Base-by-base conservation (phyloP, 2,888 invertebrate species). In the Drosophila mimica region DNA sequence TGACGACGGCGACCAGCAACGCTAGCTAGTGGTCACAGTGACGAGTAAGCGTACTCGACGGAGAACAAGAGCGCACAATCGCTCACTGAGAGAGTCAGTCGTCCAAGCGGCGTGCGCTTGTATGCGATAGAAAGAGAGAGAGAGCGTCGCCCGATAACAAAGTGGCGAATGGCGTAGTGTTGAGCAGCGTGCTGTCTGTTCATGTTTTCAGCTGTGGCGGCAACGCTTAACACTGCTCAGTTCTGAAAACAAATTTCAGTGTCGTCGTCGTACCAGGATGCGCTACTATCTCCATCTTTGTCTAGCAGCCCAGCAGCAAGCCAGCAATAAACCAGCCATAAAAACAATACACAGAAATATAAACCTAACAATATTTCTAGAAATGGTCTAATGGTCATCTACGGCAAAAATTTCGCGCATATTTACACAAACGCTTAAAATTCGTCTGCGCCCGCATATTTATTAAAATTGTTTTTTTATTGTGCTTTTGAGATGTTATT, bases 121-220 rank as follows among this genome's bases (percentile, higher is more conserved):
- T 70, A 48, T 64, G 54, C 30, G 61, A 59, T 20, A 36, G 61
- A 71, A 62, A 72, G 67, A 59, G 40, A 15, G 53, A 34, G 43
- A 65, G 74, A 74, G 60, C 59, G 63, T 59, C 57, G 51, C 72
- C 58, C 82, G 88, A 88, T 82, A 84, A 80, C 75, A 69, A 76
- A 54, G 13, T 30, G 88, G 48, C 86, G 86, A 85, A 78, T 57
- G 25, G 0, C 33, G 5, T 43, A 78, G 76, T 79, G 71, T 74
- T 81, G 77, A 25, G 65, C 30, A 81, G 68, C 58, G 62, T 43
- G 59, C 30, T 63, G 51, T 58, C 59, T 66, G 63, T 40, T 56
- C 57, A 66, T 63, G 61, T 68, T 81, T 83, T 57, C 36, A 62
- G 57, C 59, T 48, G 57, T 79, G 56, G 53, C 64, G 76, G 61